Conservation (phyloP, 2,113 vertebrate species). For the Geococcyx californianus region DNA sequence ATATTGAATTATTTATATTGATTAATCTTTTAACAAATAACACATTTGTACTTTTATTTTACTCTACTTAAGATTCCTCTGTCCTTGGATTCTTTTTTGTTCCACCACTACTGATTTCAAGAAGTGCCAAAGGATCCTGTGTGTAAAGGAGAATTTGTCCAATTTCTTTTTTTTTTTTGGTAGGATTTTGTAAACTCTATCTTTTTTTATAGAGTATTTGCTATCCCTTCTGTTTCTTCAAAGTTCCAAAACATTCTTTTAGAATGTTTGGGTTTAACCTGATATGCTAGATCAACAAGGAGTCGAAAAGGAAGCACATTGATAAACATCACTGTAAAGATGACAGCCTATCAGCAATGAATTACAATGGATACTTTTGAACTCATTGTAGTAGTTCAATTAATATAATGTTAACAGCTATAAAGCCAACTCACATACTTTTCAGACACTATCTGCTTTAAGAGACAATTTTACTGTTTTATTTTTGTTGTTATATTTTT, state of each 20-base stretch:
- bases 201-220: not conserved
- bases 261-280: no score
- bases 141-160: not conserved
- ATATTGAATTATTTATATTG: not conserved
- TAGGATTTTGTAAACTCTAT: not conserved
- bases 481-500: not conserved
- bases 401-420: accelerated
- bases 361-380: not conserved
- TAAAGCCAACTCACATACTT: not conserved
- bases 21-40: not conserved
- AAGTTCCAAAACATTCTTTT: not conserved
- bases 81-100: not conserved
- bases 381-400: accelerated
- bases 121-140: not conserved
- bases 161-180: accelerated
- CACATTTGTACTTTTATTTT: not conserved
- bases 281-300: not conserved
- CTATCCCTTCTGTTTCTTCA: not conserved
- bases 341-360: not conserved
- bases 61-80: no score
- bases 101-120: not conserved
- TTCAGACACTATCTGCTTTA: not conserved
- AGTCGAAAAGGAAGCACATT: not conserved
- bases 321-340: not conserved
- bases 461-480: not conserved